Base-by-base conservation (phyloP, 2,113 vertebrate genomes). In the Phycodurus eques region DNA sequence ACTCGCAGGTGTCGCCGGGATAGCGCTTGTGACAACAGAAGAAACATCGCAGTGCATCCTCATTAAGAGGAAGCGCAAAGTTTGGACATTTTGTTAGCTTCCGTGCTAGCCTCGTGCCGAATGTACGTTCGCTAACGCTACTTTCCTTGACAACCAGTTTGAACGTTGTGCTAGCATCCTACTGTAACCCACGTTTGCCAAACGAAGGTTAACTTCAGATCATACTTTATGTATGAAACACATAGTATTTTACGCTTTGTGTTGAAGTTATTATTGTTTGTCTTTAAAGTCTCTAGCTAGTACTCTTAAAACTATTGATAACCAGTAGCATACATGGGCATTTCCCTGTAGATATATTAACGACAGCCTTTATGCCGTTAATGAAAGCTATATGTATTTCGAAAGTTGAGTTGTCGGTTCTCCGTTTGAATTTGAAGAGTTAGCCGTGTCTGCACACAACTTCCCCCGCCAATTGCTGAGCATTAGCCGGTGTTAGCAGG, bases 61-160 rank as follows among this genome's bases (percentile, higher is more conserved):
- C 35, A 49, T 44, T 20, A 19, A 60, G 13, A 51, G 47, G 35
- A 83, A 80, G 71, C 74, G 65, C 73, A 85, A 88, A 88, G 84
- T 90, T 88, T 84, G 67, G 59, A 78, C 70, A 79, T 87, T 80
- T 71, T 81, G 81, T 76, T 90, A 85, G 88, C 87, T 67, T 53
- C 69, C 57, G 46, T 67, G 77, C 77, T 88, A 88, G 87, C 87
- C 87, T 84, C 88, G 84, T 88, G 88, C 67, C 83, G 77, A 33
- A 46, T 51, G 3, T 57, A 12, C 68, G 73, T 72, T 79, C 83
- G 84, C 85, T 47, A 54, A 67, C 47, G 73, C 35, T 6, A 49
- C 74, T 82, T 83, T 68, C 75, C 79, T 76, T 86, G 79, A 81
- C 80, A 87, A 83, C 78, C 74, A 35, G 12, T 43, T 62, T 78